Percentiles rank a stretch among this genome's conserved stretches.
phyloP scores from a whole-genome alignment of 2,888 invertebrate species.

The Rhagium mordax region DNA sequence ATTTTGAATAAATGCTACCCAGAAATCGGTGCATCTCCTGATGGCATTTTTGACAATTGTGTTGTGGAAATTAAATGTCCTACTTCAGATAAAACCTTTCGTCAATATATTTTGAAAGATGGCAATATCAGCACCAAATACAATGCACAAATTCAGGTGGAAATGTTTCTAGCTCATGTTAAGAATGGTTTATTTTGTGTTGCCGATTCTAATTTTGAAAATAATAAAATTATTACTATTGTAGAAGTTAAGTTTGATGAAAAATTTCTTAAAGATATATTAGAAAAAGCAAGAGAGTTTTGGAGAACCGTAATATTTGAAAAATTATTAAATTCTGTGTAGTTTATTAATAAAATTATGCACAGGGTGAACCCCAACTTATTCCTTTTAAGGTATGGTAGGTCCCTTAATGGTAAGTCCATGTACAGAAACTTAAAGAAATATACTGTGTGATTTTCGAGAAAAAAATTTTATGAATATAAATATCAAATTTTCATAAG shows the following conservation, averaged over 20 bases:
- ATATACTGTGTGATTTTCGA: no score
- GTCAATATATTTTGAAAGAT: neutral
- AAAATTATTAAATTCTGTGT: no score
- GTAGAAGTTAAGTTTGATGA: neutral
- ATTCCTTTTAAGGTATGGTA: no score
- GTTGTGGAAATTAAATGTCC: slow-evolving; percentile 24
- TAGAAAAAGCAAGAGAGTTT: neutral
- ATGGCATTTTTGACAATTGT: neutral
- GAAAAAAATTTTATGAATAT: no score
- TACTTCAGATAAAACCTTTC: neutral
- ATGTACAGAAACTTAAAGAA: no score
- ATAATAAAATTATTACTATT: neutral
- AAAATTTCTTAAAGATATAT: neutral
- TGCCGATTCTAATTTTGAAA: slow-evolving; percentile 15
- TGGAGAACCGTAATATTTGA: slow-evolving; percentile 21
- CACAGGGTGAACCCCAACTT: no score
- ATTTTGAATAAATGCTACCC: neutral
- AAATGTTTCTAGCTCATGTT: neutral
- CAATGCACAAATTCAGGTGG: slow-evolving; percentile 15
- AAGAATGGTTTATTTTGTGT: slow-evolving; percentile 24
- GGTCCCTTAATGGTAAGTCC: no score
- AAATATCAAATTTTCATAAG: no score
- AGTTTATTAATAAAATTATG: no score
- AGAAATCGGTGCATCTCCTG: neutral
- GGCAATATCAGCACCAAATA: neutral